Conservation (phyloP, 2,113 vertebrate genomes). For the Elgaria multicarinata region DNA sequence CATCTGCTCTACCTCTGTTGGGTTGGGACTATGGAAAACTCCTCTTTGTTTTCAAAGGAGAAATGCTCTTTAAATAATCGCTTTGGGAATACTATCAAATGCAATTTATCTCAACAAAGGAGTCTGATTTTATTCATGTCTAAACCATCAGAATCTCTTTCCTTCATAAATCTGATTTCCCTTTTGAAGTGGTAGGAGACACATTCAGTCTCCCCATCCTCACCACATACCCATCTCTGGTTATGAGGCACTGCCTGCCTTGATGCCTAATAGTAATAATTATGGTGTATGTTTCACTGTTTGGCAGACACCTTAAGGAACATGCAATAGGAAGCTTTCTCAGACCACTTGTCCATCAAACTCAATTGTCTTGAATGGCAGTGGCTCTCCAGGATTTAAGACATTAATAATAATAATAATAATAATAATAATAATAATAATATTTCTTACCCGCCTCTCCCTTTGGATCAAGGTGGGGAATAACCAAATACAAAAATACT, state of each 20-base stretch:
- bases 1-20: slow-evolving; percentile 42
- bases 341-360: background rate
- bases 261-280: background rate
- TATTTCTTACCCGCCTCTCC: too few relatives aligned
- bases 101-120: slow-evolving; percentile 49
- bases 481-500: too few relatives aligned
- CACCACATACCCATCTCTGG: background rate
- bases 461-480: too few relatives aligned
- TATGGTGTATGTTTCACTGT: background rate
- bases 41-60: slow-evolving; percentile 39
- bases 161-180: background rate
- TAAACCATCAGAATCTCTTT: background rate
- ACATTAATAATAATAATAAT: too few relatives aligned
- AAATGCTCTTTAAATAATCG: slow-evolving; percentile 36
- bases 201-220: background rate
- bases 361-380: background rate
- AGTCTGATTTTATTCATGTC: background rate
- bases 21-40: slow-evolving; percentile 53
- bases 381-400: background rate
- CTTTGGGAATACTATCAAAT: slow-evolving; percentile 47
- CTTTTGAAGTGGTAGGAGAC: background rate
- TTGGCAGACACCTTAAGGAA: background rate
- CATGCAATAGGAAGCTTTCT: background rate
- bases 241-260: background rate
- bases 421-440: too few relatives aligned